Conservation (phyloP, 2,113 vertebrate genomes). For the Anguilla japonica region DNA sequence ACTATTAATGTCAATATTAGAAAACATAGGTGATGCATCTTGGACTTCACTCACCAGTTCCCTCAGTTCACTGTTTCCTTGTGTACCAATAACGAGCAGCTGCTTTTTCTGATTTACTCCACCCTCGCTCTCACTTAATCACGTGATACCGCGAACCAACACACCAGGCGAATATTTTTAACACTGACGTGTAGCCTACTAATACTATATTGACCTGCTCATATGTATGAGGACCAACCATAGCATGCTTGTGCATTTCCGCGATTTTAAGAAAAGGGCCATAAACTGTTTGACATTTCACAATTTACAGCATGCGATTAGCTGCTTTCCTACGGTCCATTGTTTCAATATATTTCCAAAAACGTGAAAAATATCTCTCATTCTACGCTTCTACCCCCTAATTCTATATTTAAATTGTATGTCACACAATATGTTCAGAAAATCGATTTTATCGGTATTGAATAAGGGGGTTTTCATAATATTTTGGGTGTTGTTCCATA, state of each 20-base stretch:
- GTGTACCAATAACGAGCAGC: slow-evolving; percentile 47
- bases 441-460: too few relatives aligned
- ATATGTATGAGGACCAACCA: background rate
- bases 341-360: background rate
- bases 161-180: background rate
- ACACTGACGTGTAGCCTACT: background rate
- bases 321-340: background rate
- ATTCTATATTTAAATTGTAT: background rate
- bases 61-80: slow-evolving; percentile 44
- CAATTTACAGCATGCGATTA: background rate
- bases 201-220: background rate
- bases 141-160: slow-evolving; percentile 13
- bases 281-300: background rate
- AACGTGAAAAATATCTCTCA: background rate
- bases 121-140: slow-evolving; percentile 39
- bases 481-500: background rate
- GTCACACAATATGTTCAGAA: background rate
- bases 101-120: slow-evolving; percentile 44
- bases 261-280: background rate
- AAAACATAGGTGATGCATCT: background rate
- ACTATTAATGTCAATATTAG: background rate
- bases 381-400: background rate
- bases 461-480: background rate
- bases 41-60: slow-evolving; percentile 63
- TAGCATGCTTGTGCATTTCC: background rate